A percentile compares a stretch with the other conserved stretches of the same genome.
These are phyloP conservation scores for Oncopodura yosiiana DNA, from an alignment of 1,140 invertebrate species.

Conservation along the genomic window DNA sequence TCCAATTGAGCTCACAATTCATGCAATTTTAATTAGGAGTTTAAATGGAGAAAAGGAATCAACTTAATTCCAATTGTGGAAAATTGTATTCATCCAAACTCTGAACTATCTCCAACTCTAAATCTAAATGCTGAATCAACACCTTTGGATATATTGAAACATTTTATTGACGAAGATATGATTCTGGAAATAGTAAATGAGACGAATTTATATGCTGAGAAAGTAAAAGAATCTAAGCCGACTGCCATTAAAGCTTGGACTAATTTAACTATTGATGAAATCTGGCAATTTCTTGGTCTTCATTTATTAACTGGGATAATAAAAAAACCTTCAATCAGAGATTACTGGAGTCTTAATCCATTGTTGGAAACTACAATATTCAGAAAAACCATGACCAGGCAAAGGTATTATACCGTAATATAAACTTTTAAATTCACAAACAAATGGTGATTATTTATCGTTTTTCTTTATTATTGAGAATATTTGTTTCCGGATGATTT, in stretches of 20 bases:
- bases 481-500: not conserved
- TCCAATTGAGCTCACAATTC: too few species aligned
- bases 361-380: conserved; percentile 35
- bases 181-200: conserved; percentile 9
- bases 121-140: too few species aligned
- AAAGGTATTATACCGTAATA: conserved; percentile 26
- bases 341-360: conserved; percentile 35
- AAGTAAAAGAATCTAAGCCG: not conserved
- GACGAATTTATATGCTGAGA: conserved; percentile 15
- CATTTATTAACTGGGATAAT: conserved; percentile 30
- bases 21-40: too few species aligned
- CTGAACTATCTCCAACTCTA: too few species aligned
- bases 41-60: too few species aligned
- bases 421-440: not conserved
- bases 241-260: conserved; percentile 6
- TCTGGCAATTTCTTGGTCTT: conserved; percentile 29
- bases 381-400: conserved; percentile 31
- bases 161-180: conserved; percentile 11
- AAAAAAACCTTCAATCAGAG: conserved; percentile 29
- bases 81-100: too few species aligned
- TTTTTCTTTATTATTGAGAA: not conserved
- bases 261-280: conserved; percentile 1
- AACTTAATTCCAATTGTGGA: too few species aligned
- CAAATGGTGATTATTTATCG: not conserved
- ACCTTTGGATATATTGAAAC: conserved; percentile 11